Base-by-base conservation (phyloP, 2,113 vertebrate species). In the Carassius carassius region DNA sequence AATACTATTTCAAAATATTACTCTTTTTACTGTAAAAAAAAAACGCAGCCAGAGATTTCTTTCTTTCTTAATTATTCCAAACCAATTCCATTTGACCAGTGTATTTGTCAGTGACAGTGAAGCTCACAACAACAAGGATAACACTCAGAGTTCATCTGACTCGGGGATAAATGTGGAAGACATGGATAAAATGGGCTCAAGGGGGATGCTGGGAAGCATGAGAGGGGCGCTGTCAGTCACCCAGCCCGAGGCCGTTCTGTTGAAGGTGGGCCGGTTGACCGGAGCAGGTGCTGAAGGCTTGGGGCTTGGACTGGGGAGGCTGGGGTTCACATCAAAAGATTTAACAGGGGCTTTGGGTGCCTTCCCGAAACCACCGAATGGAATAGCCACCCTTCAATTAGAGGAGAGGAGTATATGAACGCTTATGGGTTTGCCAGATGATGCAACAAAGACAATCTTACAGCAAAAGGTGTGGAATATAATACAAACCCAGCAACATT, bases 181-280 rank as follows among this genome's bases (percentile, higher is more conserved):
- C 63, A 16, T 79, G 49, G 84, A 84, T 54, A 58, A 74, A n/a
- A 35, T 12, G 8, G 93, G 89, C 75, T 96, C 94, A 0, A 93
- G 32, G 74, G 93, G 87, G 83, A 95, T 91, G 0, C 92, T 90
- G 10, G 90, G 90, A 60, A 96, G 91, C 76, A 95, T 86, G 5
- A 93, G 91, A 0, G 95, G 92, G 75, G 91, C 87, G 35, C 95
- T 93, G 78, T 94, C 91, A 0, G 94, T 92, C 0, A 92, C 89
- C 98, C 98, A 99, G 49, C 98, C 98, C 86, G 96, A 94, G 32
- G 98, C 96, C 77, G 95, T 93, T 93, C 97, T 96, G 88, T 99
- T 99, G 93, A 99, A 99, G 90, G 95, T 96, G 92, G 96, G 95
- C 85, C 97, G 95, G 69, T 93, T 90, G 77, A 90, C 91, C 1